phyloP scores from a whole-genome alignment of 2,888 invertebrate genomes.

The Torymus texanus region DNA sequence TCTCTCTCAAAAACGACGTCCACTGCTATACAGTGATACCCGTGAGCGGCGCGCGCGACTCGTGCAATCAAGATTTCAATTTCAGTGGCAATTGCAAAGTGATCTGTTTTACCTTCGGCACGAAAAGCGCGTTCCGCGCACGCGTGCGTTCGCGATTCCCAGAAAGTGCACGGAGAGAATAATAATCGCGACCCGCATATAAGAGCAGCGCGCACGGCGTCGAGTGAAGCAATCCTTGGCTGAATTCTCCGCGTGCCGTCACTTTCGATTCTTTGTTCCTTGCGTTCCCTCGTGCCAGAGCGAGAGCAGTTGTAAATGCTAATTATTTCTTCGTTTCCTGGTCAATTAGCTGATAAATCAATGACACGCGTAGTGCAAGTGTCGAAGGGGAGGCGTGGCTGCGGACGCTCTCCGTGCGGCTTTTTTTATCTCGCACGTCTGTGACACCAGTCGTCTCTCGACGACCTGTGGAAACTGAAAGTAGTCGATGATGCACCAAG shows the following conservation, averaged over 20 bases:
- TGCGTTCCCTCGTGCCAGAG: neutral
- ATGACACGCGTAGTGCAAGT: neutral
- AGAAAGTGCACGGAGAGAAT: slow-evolving; percentile 40
- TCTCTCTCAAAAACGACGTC: slow-evolving; percentile 1
- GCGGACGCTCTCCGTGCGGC: neutral
- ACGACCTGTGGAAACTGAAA: neutral
- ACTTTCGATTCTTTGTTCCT: slow-evolving; percentile 47
- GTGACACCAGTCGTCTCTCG: neutral
- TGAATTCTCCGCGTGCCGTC: neutral
- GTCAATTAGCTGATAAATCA: slow-evolving; percentile 39
- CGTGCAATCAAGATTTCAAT: slow-evolving; percentile 44
- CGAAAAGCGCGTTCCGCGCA: neutral
- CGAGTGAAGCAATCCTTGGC: slow-evolving; percentile 32
- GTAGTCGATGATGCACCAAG: neutral
- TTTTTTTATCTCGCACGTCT: neutral
- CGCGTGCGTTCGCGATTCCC: slow-evolving; percentile 14
- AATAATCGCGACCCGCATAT: slow-evolving; percentile 43
- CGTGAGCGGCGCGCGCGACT: neutral
- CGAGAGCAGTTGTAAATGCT: neutral
- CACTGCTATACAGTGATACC: too few relatives aligned
- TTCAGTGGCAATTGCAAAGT: slow-evolving; percentile 19
- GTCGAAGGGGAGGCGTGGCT: neutral
- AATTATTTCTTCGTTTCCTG: slow-evolving; percentile 35
- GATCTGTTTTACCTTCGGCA: slow-evolving; percentile 31
- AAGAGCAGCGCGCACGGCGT: neutral